A percentile compares a stretch with the other conserved stretches of the same genome.
phyloP scores from a whole-genome alignment of 2,797 vertebrate species.

The Bovichtus variegatus region DNA sequence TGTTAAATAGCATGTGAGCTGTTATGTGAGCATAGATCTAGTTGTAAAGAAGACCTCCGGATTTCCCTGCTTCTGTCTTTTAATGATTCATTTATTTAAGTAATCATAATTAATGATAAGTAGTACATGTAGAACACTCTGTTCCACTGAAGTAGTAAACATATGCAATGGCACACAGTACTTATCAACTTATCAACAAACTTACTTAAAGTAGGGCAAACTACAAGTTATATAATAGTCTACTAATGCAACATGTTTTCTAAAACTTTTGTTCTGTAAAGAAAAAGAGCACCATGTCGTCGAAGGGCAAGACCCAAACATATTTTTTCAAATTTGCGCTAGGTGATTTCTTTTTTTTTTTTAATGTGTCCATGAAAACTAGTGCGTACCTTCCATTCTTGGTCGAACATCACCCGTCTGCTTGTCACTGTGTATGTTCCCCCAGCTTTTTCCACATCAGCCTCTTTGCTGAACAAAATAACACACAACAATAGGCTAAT shows the following conservation, averaged over 20 bases:
- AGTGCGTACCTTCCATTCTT: not conserved
- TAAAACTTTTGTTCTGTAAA: not conserved
- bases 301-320: not conserved
- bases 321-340: not conserved
- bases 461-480: conserved; percentile 19
- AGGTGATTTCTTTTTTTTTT: not conserved
- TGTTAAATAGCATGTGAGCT: not conserved
- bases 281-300: not conserved
- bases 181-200: conserved; percentile 7
- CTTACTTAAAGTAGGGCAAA: conserved; percentile 13
- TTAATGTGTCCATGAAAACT: not conserved
- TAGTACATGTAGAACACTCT: conserved; percentile 6
- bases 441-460: not conserved
- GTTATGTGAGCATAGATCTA: not conserved
- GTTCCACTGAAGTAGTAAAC: conserved; percentile 11
- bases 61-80: conserved; percentile 13
- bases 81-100: too few relatives aligned
- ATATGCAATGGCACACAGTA: not conserved
- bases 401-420: not conserved
- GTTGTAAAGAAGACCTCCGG: not conserved
- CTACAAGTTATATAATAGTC: not conserved
- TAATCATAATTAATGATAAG: too few relatives aligned
- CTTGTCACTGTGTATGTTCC: not conserved
- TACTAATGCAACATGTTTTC: not conserved
- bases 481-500: conserved; percentile 14